Evolutionary conservation across 2,888 invertebrate genomes (phyloP).

Genomic region (Cosmia pyralina): DNA sequence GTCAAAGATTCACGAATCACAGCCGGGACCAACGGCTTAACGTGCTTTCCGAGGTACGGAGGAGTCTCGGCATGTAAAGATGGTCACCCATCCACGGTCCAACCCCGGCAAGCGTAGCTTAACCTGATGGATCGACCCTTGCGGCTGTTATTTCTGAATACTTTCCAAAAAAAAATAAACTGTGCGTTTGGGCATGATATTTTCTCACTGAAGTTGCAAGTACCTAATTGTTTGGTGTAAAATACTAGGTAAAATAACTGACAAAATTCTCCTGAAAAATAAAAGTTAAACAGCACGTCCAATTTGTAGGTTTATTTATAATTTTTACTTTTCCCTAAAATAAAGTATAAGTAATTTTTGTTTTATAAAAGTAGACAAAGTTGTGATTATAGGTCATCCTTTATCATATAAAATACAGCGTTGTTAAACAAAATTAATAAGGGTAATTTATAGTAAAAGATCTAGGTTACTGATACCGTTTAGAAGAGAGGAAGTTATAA

Average conservation of each 20-base stretch:
- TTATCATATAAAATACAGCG: slow-evolving; percentile 13
- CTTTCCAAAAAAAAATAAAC: too few species aligned
- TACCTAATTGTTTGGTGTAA: neutral
- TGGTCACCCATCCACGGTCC: too few species aligned
- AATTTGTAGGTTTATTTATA: neutral
- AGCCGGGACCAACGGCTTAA: too few species aligned
- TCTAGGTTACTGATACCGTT: slow-evolving; percentile 39
- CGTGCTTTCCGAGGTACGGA: too few species aligned
- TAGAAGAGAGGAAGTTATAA: slow-evolving; percentile 8
- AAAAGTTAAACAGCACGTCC: neutral
- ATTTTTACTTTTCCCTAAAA: neutral
- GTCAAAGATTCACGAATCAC: too few species aligned
- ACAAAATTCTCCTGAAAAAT: neutral
- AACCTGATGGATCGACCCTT: too few species aligned
- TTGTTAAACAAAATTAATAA: slow-evolving; percentile 47
- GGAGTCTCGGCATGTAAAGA: too few species aligned
- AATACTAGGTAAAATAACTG: neutral
- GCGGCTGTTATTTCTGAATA: too few species aligned
- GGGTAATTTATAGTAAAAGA: slow-evolving; percentile 48
- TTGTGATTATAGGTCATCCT: neutral
- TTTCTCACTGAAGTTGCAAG: neutral
- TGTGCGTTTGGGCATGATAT: too few species aligned
- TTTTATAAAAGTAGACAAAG: neutral
- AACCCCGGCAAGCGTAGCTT: too few species aligned
- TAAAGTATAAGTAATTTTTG: neutral